Conservation (phyloP, 1,140 invertebrate species). For the Eupeodes corollae region DNA sequence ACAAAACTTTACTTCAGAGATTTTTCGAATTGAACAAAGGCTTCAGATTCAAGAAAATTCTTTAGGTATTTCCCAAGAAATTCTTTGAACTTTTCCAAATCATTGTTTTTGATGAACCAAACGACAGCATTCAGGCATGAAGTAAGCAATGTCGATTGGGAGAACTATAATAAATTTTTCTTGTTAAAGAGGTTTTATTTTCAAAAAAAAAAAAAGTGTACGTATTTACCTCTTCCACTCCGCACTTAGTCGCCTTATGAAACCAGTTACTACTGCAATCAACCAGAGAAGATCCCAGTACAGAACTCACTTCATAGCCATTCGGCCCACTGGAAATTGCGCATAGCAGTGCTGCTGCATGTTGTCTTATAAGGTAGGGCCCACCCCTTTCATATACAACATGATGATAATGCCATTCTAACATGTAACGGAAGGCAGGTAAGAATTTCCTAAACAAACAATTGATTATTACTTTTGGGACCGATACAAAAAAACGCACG, state of each 20-base stretch:
- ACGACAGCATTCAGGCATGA: slow-evolving; percentile 16
- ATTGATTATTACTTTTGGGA: too few species aligned
- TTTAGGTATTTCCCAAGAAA: slow-evolving; percentile 21
- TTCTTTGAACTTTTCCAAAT: slow-evolving; percentile 13
- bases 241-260: slow-evolving; percentile 14
- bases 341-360: slow-evolving; percentile 29
- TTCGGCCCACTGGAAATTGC: slow-evolving; percentile 21
- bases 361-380: slow-evolving; percentile 26
- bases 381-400: slow-evolving; percentile 26
- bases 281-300: slow-evolving; percentile 20
- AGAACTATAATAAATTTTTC: slow-evolving; percentile 16
- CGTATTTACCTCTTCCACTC: slow-evolving; percentile 24
- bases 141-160: slow-evolving; percentile 25
- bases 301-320: slow-evolving; percentile 13
- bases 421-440: slow-evolving; percentile 26
- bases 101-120: slow-evolving; percentile 19
- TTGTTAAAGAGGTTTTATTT: background rate
- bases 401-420: slow-evolving; percentile 35
- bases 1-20: slow-evolving; percentile 16
- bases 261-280: slow-evolving; percentile 33
- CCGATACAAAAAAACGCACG: too few species aligned
- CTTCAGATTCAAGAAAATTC: slow-evolving; percentile 19
- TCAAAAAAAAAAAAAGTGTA: background rate
- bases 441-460: slow-evolving; percentile 23
- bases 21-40: slow-evolving; percentile 17